These are phyloP conservation scores for Simalia tracyae DNA, from an alignment of 2,797 vertebrate species.

Conservation along the genomic window DNA sequence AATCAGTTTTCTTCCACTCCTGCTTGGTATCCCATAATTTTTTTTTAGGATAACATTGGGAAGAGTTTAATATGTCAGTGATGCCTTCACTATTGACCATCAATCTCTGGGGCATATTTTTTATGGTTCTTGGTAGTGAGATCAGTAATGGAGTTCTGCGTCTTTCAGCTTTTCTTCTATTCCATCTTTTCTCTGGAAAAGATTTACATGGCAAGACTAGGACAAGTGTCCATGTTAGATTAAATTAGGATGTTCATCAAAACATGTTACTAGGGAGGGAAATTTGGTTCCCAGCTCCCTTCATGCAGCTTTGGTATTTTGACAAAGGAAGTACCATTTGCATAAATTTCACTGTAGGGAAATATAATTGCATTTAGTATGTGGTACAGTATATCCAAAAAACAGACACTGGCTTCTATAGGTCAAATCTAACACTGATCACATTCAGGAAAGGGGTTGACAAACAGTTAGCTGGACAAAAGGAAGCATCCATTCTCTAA, in stretches of 20 bases:
- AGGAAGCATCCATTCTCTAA: neutral
- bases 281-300: neutral
- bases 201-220: no score
- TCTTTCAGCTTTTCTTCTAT: no score
- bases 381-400: neutral
- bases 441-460: neutral
- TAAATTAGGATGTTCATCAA: neutral
- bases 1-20: no score
- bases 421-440: no score
- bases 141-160: no score
- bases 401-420: neutral
- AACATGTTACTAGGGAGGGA: neutral
- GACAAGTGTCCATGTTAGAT: neutral
- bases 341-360: neutral
- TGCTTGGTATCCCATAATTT: no score
- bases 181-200: no score
- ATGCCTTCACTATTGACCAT: no score
- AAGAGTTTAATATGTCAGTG: no score
- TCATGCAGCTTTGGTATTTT: neutral
- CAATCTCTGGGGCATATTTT: no score
- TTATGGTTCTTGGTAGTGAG: no score
- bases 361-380: neutral
- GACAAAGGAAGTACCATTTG: neutral
- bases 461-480: neutral
- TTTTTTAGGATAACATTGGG: no score